Conservation (phyloP, 2,113 vertebrate species). For the Corythoichthys haematopterus region DNA sequence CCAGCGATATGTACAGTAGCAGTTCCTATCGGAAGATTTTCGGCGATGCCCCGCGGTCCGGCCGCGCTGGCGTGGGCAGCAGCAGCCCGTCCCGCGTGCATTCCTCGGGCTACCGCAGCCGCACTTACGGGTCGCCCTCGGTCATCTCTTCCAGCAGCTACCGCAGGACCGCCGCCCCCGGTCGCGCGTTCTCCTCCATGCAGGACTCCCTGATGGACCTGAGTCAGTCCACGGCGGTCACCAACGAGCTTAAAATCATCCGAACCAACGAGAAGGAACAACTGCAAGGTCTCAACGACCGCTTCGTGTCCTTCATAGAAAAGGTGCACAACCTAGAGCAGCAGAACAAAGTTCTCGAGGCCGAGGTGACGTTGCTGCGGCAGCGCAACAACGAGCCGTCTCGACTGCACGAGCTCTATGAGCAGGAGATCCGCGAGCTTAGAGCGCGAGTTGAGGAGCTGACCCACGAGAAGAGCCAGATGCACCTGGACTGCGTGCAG, state of each 20-base stretch:
- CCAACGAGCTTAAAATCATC: slow-evolving; percentile 79
- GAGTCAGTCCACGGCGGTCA: slow-evolving; percentile 74
- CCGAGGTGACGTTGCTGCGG: slow-evolving; percentile 72
- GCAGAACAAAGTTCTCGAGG: slow-evolving; percentile 77
- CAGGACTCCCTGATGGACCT: slow-evolving; percentile 65
- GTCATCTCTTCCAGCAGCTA: slow-evolving; percentile 51
- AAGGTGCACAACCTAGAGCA: slow-evolving; percentile 78
- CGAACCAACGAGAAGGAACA: slow-evolving; percentile 82
- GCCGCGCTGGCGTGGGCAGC: slow-evolving; percentile 42
- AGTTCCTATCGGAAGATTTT: slow-evolving; percentile 77
- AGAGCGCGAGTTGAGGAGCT: slow-evolving; percentile 72
- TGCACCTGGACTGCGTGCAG: slow-evolving; percentile 76
- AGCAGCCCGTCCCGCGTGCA: slow-evolving; percentile 66
- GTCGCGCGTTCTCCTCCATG: slow-evolving; percentile 62
- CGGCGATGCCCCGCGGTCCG: slow-evolving; percentile 67
- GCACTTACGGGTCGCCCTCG: slow-evolving; percentile 56
- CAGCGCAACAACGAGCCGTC: slow-evolving; percentile 76
- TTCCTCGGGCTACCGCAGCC: slow-evolving; percentile 63
- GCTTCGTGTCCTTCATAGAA: slow-evolving; percentile 80
- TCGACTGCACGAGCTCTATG: slow-evolving; percentile 76
- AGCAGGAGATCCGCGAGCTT: slow-evolving; percentile 78
- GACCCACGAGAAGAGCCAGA: slow-evolving; percentile 75
- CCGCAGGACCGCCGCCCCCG: slow-evolving; percentile 63
- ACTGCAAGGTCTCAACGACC: slow-evolving; percentile 80
- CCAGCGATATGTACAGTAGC: slow-evolving; percentile 67